phyloP scores from a whole-genome alignment of 53 echinoderm and acorn worm genomes.

The Mesocentrotus franciscanus region DNA sequence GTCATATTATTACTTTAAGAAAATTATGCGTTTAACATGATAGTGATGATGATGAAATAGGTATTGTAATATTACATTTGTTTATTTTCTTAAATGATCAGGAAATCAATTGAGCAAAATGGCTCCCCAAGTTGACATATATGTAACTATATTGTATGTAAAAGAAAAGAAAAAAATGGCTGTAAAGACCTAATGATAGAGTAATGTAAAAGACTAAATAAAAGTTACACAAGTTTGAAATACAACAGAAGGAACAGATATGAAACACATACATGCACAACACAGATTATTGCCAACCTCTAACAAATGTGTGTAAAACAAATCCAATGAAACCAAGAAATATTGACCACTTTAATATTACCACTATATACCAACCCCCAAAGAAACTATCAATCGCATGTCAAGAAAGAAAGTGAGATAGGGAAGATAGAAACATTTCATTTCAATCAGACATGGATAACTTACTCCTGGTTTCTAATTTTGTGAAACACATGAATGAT shows the following conservation, averaged over 20 bases:
- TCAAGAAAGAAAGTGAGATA: slow-evolving; percentile 1
- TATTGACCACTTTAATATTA: background rate
- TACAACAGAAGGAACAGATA: background rate
- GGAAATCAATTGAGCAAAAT: background rate
- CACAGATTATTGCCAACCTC: background rate
- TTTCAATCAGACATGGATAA: background rate
- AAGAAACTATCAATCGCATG: background rate
- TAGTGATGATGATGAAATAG: background rate
- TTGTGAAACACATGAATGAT: background rate
- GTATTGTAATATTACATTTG: background rate
- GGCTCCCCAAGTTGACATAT: background rate
- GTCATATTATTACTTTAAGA: background rate
- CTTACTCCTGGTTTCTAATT: slow-evolving; percentile 23
- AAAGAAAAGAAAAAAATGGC: background rate
- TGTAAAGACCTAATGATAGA: background rate
- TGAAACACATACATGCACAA: background rate
- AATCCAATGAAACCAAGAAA: background rate
- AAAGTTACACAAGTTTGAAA: background rate
- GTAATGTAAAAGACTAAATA: background rate
- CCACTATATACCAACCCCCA: background rate
- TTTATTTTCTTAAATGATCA: too few species aligned
- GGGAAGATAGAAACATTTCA: background rate
- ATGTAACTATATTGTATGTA: background rate
- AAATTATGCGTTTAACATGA: background rate
- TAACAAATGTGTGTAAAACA: background rate